Base-by-base conservation (phyloP, 2,888 invertebrate species). In the Archips xylosteana region DNA sequence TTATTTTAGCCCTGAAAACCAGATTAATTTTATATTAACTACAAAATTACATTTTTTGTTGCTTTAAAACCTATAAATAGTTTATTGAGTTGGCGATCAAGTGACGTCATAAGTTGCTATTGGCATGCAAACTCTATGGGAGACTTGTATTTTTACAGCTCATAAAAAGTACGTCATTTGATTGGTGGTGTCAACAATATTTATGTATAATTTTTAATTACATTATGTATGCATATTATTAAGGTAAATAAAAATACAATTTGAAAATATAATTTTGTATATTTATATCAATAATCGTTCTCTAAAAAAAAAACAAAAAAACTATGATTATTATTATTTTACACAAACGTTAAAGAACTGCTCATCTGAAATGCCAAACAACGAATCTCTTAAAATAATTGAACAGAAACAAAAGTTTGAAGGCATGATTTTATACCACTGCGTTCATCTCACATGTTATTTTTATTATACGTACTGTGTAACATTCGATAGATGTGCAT, bases 201-300 rank as follows among this genome's bases (percentile, higher is more conserved):
- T 51, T 51, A 51, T n/a, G 15, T 51, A 23, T 23, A 23, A 51
- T n/a, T 51, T 51, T 51, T 1, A 23, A 54, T 54, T 6, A 9
- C 23, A 8, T 23, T 9, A 3, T 45, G 13, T 45, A 34, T 4
- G 0, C n/a, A 49, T n/a, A n/a, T 0, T 49, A 5, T 49, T 49
- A 47, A 47, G 49, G 15, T 45, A 47, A 63, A 62, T 54, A 77
- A 87, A 88, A 87, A 88, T 76, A 76, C 75, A 36, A 36, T 32
- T 57, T 74, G 85, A 86, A 91, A 92, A 92, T 92, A 92, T 92
- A 91, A 82, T 88, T 83, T 84, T 89, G 87, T 91, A 89, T 92
- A 91, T 91, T 91, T 85, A 85, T 90, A 89, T 88, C 86, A 88
- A 87, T 89, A 88, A 87, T 89, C 87, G 87, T 82, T 78, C 84